Conservation (phyloP, 37 sponge, comb jelly and placozoan genomes). For the Ephydatia muelleri region DNA sequence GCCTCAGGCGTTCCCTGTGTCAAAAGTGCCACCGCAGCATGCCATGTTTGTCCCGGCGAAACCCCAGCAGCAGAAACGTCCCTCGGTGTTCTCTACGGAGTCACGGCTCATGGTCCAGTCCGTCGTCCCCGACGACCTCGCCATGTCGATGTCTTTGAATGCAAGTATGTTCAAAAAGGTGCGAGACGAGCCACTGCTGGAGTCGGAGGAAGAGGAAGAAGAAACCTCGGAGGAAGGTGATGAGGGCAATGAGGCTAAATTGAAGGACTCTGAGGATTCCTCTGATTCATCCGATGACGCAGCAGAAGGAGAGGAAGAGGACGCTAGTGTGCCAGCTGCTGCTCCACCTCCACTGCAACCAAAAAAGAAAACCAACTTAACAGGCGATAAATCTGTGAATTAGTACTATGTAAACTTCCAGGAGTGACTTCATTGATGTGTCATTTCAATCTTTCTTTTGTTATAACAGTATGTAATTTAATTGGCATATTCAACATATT, state of each 20-base stretch:
- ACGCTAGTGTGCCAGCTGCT: background rate
- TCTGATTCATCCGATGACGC: background rate
- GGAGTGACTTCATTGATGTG: too few relatives aligned
- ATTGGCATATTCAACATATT: too few relatives aligned
- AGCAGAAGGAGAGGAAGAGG: background rate
- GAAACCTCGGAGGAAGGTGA: background rate
- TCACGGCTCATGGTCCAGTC: constrained; percentile 22
- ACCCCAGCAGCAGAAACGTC: background rate
- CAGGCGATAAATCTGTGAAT: background rate
- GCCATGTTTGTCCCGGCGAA: background rate
- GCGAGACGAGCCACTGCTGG: constrained; percentile 11
- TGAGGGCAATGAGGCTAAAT: background rate
- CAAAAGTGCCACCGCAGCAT: background rate
- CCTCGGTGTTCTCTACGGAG: background rate
- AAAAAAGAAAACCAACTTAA: background rate
- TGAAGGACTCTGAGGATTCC: background rate
- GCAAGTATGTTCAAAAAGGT: background rate
- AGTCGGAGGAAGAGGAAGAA: background rate
- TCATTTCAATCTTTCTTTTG: too few relatives aligned
- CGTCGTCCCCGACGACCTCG: constrained; percentile 13
- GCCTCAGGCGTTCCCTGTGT: background rate
- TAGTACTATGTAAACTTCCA: background rate
- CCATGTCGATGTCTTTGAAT: background rate
- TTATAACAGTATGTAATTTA: too few relatives aligned
- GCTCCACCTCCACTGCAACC: background rate